Evolutionary conservation across 2,113 vertebrate species (phyloP).

Genomic region (Damaliscus lunatus): DNA sequence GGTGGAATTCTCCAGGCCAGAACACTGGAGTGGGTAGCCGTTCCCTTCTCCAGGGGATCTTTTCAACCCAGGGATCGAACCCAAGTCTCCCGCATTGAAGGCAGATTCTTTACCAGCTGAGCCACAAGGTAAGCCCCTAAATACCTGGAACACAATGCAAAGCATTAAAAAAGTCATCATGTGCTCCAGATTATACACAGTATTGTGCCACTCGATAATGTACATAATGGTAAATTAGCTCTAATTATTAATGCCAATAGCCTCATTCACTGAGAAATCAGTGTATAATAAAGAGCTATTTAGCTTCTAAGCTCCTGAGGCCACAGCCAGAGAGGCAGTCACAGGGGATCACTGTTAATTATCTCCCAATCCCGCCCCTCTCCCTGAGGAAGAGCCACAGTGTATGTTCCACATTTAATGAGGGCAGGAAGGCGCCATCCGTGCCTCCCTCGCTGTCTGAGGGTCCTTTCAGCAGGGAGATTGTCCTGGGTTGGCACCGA

Average conservation of each 20-base stretch:
- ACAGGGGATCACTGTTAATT: slow-evolving; percentile 21
- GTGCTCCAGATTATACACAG: background rate
- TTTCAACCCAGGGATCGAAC: background rate
- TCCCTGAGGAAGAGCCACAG: background rate
- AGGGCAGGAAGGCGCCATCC: background rate
- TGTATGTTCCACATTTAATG: background rate
- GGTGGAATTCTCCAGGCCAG: background rate
- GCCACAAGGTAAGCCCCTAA: background rate
- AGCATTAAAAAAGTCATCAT: background rate
- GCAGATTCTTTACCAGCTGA: background rate
- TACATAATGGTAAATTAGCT: slow-evolving; percentile 34
- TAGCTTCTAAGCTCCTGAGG: background rate
- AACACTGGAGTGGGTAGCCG: background rate
- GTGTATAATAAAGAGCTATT: slow-evolving; percentile 53
- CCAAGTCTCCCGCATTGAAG: background rate
- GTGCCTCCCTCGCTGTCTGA: background rate
- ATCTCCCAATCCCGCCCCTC: background rate
- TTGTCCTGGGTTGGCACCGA: rapidly evolving
- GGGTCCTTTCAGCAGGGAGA: background rate
- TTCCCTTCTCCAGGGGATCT: background rate
- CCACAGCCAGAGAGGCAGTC: background rate
- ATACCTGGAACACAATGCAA: background rate
- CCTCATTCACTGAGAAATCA: slow-evolving; percentile 30
- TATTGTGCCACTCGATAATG: background rate
- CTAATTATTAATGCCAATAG: slow-evolving; percentile 45